Base-by-base conservation (phyloP, 1,140 invertebrate genomes). In the Ditylenchus dipsaci region DNA sequence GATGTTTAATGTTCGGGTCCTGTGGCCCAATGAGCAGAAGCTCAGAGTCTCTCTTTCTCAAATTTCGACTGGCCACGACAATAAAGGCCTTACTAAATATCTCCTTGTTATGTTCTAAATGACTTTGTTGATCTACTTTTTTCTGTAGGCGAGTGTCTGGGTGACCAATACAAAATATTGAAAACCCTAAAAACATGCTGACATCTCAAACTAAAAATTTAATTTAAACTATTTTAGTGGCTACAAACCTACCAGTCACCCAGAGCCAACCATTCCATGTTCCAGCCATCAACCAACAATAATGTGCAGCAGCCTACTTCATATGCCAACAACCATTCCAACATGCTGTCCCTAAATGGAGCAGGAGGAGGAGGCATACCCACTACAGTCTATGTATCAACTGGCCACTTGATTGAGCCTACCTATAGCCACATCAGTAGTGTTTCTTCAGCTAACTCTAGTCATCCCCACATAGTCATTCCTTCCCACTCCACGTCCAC, bases 401-500 rank as follows among this genome's bases (percentile, higher is more conserved):
- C 59, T 21, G 7, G 19, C 29, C 59, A 61, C 29, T 38, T 61
- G n/a, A 1, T n/a, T 21, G 59, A 33, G n/a, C 42, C 59, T 3
- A 61, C 59, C 7, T 38, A 45, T n/a, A 61, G 19, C n/a, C 59
- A 61, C 3, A 61, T 61, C 59, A 19, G n/a, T n/a, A 61, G n/a
- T 27, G 19, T 29, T 47, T 27, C 29, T 7, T 3, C 19, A 61
- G 27, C 59, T 8, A n/a, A 3, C n/a, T 30, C 42, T 8, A 45
- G 3, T 19, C 27, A 19, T 19, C n/a, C 29, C n/a, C n/a, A 19
- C 29, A 45, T 38, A 30, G 38, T 29, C 8, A 61, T 61, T 38
- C 59, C 42, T 23, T 19, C 42, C 23, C 49, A 53, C 15, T 53
- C 49, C 23, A 26, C n/a, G 3, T 53, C 49, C 15, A 26, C n/a